phyloP scores from a whole-genome alignment of 2,113 vertebrate genomes.

The Neodon shergylaensis region DNA sequence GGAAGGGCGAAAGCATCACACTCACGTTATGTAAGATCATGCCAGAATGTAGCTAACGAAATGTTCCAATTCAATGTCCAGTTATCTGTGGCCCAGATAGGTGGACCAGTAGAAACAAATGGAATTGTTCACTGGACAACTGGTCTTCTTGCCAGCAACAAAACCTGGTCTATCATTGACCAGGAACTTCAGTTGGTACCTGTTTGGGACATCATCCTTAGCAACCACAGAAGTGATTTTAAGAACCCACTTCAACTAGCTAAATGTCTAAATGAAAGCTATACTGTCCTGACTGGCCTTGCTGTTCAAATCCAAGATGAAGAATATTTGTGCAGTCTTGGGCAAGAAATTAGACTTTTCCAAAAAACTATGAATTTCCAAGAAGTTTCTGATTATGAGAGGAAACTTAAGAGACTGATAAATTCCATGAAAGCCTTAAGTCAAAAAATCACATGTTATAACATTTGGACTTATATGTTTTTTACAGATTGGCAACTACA shows the following conservation, averaged over 20 bases:
- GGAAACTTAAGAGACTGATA: background rate
- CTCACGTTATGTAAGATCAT: background rate
- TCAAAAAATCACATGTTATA: constrained; percentile 29
- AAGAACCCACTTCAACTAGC: background rate
- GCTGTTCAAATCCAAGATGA: accelerated
- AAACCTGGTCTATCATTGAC: constrained; percentile 82
- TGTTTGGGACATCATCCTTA: constrained; percentile 81
- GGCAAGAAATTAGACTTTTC: background rate
- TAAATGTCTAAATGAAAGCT: constrained; percentile 32
- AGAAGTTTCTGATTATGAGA: constrained; percentile 1
- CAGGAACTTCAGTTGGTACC: constrained; percentile 76
- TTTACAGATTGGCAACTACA: constrained; percentile 76
- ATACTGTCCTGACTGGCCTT: background rate
- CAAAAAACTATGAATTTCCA: background rate
- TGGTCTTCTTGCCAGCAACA: constrained; percentile 72
- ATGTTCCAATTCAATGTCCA: background rate
- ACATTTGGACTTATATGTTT: constrained; percentile 72
- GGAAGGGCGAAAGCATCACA: accelerated
- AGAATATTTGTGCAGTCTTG: background rate
- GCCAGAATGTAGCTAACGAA: accelerated
- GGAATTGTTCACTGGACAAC: constrained; percentile 72
- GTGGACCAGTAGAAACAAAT: constrained; percentile 72
- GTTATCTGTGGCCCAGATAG: constrained; percentile 57
- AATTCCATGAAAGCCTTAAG: constrained; percentile 61
- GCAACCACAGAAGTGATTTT: constrained; percentile 75